phyloP scores from a whole-genome alignment of 1,140 invertebrate genomes.

The Hydropsyche tenuis region DNA sequence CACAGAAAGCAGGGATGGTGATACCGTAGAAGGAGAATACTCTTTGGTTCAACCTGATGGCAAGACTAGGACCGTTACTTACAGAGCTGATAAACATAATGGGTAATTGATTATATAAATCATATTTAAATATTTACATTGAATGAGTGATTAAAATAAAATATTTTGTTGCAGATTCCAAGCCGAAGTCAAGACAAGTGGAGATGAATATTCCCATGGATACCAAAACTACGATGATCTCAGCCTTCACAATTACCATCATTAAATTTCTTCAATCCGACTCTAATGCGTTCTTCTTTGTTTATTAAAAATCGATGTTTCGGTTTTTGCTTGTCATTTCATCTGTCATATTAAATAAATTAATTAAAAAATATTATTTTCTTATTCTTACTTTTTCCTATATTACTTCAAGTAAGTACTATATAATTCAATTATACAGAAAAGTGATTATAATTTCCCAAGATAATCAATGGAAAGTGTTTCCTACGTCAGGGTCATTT shows the following conservation, averaged over 20 bases:
- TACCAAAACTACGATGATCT: conserved; percentile 7
- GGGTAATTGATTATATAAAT: conserved; percentile 56
- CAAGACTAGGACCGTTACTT: conserved; percentile 64
- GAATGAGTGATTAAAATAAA: neutral
- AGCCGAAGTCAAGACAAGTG: conserved; percentile 39
- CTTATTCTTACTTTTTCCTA: no score
- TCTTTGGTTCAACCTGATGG: conserved; percentile 65
- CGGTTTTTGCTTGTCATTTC: neutral
- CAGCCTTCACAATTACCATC: conserved; percentile 5
- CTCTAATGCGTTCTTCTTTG: neutral
- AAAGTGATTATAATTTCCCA: no score
- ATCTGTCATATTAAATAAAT: conserved; percentile 7
- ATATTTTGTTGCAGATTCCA: conserved; percentile 39
- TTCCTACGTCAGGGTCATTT: no score
- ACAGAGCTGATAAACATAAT: conserved; percentile 65
- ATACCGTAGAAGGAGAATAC: conserved; percentile 67
- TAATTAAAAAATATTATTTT: neutral
- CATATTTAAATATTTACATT: conserved; percentile 13
- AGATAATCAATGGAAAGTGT: no score
- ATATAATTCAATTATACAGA: no score
- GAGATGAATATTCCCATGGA: conserved; percentile 37
- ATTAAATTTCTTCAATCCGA: neutral
- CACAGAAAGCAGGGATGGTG: conserved; percentile 68
- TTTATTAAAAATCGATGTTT: conserved; percentile 11
- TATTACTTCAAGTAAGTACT: no score